Evolutionary conservation across 35 echinoderm and acorn worm species (phyloP), one percentile per base, ranked within the genome.

Genomic region (Strongylocentrotus purpuratus): DNA sequence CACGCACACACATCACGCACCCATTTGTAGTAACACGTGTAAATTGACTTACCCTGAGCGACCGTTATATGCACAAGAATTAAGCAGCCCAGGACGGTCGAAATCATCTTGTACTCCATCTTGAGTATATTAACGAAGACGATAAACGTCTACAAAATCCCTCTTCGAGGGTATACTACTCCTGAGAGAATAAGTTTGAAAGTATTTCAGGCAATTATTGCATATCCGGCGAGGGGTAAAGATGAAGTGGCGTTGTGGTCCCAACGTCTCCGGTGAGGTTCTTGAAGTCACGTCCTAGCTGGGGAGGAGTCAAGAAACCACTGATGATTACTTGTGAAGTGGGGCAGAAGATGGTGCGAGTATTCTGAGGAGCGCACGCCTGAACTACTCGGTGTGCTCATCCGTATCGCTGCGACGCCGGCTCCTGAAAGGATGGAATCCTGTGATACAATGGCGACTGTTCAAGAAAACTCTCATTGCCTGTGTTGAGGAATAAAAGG

Each of bases 31-130:
- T n/a, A 46, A 15, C 87, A 33, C 87, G 45, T 89, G 87, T 89
- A 46, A 89, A 89, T n/a, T 1, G 31, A 45, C 87, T 89, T 89
- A 89, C 87, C 87, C 33, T 89, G 87, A 28, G 87, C 87, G 18
- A 18, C 5, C 33, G 87, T 46, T 45, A 89, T 10, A 45, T 89
- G 87, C 8, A 35, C 87, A 8, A 89, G 25, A 46, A 89, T 33
- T 5, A 89, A 45, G 33, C 87, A 89, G 32, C 87, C 87, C 87
- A 89, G 45, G 13, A 89, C 2, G 45, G 32, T 46, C 45, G 20
- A 25, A 35, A 89, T 17, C 87, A 33, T 89, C 87, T 25, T 89
- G 32, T 28, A n/a, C 12, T 41, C 87, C 87, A 89, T 89, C 28
- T 78, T 78, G 20, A 28, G 25, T 7, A 78, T 28, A 18, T 78